Base-by-base conservation (phyloP, 2,888 invertebrate species). In the Zaprionus bogoriensis region DNA sequence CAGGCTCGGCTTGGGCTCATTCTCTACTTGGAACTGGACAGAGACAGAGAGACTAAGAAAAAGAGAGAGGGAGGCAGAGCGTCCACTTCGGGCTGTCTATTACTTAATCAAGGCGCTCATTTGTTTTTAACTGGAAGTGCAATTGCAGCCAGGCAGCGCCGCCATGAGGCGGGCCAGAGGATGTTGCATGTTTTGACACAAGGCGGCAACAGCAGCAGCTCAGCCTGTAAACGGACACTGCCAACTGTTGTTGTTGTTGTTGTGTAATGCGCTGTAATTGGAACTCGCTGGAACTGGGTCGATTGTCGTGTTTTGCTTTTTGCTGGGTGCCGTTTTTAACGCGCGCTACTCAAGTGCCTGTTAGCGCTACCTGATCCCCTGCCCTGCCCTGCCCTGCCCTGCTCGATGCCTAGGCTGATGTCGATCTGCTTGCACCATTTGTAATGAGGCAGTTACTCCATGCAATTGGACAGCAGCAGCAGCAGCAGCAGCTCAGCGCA, bases 51-150 rank as follows among this genome's bases (percentile, higher is more conserved):
- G 27, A 10, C 5, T 4, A 9, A 27, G 27, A 10, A 10, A 10
- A 10, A 27, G 27, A 2, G 27, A 1, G 27, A 27, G 27, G 3
- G 27, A 27, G 27, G 2, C 3, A 32, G 30, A 30, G 41, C 44
- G 58, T 36, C 39, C 41, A 52, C 44, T 39, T n/a, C 48, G 39
- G 38, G 22, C 51, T 59, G 72, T 64, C 77, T 68, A 83, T 82
- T 82, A 86, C 80, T 76, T 79, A 86, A 80, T 80, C 80, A 82
- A 68, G 53, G 50, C 54, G 74, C 67, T 52, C 86, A 70, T 78
- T 75, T 77, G 55, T 54, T 74, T 77, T 78, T 80, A 80, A 59
- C 64, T 79, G 74, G 79, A 80, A 78, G 52, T 76, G 55, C 22
- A 20, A 45, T 12, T 32, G 77, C 47, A 46, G 42, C 27, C 10